Evolutionary conservation across 2,797 vertebrate species (phyloP).

Genomic region (Decapterus maruadsi): DNA sequence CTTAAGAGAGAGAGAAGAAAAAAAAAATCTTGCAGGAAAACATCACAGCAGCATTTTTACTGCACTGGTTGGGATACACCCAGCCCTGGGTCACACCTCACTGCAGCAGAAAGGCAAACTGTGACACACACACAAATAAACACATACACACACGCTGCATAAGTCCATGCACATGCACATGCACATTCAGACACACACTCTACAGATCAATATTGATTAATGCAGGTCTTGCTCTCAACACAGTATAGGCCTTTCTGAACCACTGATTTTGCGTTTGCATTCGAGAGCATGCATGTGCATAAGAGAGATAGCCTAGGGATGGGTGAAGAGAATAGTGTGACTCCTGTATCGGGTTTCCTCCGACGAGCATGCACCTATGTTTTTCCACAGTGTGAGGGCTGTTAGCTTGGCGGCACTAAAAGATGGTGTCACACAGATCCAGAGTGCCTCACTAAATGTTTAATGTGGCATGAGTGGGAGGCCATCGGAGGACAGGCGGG

Average conservation of each 20-base stretch:
- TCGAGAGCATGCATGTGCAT: constrained; percentile 29
- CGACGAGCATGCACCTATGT: constrained; percentile 60
- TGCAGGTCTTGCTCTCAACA: constrained; percentile 65
- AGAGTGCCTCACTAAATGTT: constrained; percentile 85
- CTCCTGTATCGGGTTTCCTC: constrained; percentile 68
- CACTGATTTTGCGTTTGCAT: constrained; percentile 55
- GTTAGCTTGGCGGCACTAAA: constrained; percentile 74
- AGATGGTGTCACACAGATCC: constrained; percentile 81
- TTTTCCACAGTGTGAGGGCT: constrained; percentile 71
- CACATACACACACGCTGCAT: constrained; percentile 13
- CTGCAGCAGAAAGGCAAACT: constrained; percentile 70
- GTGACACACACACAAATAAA: constrained; percentile 38
- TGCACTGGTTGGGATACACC: constrained; percentile 70
- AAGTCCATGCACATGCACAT: constrained; percentile 21
- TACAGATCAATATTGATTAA: constrained; percentile 73
- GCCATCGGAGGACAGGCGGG: constrained; percentile 78
- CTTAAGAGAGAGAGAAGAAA: not conserved
- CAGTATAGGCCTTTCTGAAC: constrained; percentile 46
- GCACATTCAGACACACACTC: constrained; percentile 50
- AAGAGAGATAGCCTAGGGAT: constrained; percentile 26
- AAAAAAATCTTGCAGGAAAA: constrained; percentile 49
- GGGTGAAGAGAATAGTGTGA: constrained; percentile 41
- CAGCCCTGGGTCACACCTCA: constrained; percentile 71
- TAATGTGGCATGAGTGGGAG: constrained; percentile 85
- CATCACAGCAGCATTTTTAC: constrained; percentile 57